phyloP scores from a whole-genome alignment of 1,140 invertebrate genomes.

The Achroia grisella region DNA sequence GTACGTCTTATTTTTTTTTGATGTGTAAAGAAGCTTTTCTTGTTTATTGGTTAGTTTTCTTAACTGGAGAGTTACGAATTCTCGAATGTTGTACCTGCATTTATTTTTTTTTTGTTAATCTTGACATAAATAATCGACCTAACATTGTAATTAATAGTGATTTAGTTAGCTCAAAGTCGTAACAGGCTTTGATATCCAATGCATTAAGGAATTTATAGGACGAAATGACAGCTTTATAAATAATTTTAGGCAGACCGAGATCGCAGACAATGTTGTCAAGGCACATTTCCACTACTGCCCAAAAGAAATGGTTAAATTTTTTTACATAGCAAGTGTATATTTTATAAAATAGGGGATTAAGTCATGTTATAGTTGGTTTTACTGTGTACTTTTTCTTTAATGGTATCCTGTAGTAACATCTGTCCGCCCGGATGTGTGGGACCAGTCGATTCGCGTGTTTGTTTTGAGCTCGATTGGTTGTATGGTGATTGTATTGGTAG shows the following conservation, averaged over 20 bases:
- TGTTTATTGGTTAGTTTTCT: conserved; percentile 66
- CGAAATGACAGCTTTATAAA: conserved; percentile 66
- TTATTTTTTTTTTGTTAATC: conserved; percentile 67
- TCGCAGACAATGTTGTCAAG: conserved; percentile 54
- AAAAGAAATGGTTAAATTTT: conserved; percentile 40
- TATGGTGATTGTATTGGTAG: not conserved
- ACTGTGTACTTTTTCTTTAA: conserved; percentile 53
- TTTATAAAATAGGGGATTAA: conserved; percentile 59
- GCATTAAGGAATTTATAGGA: conserved; percentile 19
- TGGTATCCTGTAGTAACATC: conserved; percentile 62
- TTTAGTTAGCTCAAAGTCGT: not conserved
- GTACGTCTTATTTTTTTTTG: conserved; percentile 54
- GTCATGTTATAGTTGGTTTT: conserved; percentile 66
- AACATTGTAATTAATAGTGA: conserved; percentile 32
- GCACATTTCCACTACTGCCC: conserved; percentile 74
- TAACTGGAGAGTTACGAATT: conserved; percentile 69
- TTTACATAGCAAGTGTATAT: conserved; percentile 58
- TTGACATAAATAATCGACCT: conserved; percentile 67
- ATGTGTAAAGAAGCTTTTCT: conserved; percentile 59
- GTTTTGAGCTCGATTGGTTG: conserved; percentile 8
- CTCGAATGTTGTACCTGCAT: conserved; percentile 75
- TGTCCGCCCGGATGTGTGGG: conserved; percentile 24
- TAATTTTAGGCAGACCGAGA: conserved; percentile 49
- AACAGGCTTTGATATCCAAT: too few relatives aligned
- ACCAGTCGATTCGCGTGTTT: conserved; percentile 9